phyloP scores from a whole-genome alignment of 2,888 invertebrate genomes.

The Marronus borbonicus region DNA sequence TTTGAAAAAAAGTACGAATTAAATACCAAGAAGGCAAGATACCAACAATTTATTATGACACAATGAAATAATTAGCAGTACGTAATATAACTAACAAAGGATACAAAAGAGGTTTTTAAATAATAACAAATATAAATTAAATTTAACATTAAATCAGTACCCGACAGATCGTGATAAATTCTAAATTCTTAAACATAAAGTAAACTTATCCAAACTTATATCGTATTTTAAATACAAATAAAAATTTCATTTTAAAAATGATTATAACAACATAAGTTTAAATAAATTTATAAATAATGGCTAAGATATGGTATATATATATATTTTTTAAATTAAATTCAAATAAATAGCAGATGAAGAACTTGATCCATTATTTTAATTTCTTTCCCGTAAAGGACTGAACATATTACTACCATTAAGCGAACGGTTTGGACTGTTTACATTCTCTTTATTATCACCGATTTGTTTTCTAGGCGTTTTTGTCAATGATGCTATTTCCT shows the following conservation, averaged over 20 bases:
- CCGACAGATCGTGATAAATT: not conserved
- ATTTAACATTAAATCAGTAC: too few relatives aligned
- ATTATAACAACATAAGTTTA: not conserved
- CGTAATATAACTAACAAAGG: too few relatives aligned
- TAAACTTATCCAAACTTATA: not conserved
- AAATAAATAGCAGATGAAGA: not conserved
- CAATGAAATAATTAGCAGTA: too few relatives aligned
- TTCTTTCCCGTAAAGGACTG: slow-evolving; percentile 71
- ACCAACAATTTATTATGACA: too few relatives aligned
- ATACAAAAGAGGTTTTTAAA: slow-evolving; percentile 2
- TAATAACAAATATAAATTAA: slow-evolving; percentile 12
- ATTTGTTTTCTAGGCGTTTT: slow-evolving; percentile 66
- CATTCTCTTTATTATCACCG: slow-evolving; percentile 71
- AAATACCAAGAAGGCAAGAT: too few relatives aligned
- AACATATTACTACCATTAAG: slow-evolving; percentile 62
- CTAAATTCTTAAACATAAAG: slow-evolving; percentile 14
- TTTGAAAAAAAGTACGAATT: too few relatives aligned
- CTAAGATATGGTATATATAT: not conserved
- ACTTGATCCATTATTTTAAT: slow-evolving; percentile 59
- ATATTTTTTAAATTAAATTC: not conserved
- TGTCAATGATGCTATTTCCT: slow-evolving; percentile 62
- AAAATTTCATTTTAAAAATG: not conserved
- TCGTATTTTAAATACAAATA: not conserved
- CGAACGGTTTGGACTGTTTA: slow-evolving; percentile 65
- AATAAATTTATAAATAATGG: slow-evolving; percentile 6